Percentiles rank a stretch among this genome's conserved stretches.
These are phyloP conservation scores for Sinodicranocentrus sp. DNA, from an alignment of 2,888 invertebrate species.

Conservation along the genomic window DNA sequence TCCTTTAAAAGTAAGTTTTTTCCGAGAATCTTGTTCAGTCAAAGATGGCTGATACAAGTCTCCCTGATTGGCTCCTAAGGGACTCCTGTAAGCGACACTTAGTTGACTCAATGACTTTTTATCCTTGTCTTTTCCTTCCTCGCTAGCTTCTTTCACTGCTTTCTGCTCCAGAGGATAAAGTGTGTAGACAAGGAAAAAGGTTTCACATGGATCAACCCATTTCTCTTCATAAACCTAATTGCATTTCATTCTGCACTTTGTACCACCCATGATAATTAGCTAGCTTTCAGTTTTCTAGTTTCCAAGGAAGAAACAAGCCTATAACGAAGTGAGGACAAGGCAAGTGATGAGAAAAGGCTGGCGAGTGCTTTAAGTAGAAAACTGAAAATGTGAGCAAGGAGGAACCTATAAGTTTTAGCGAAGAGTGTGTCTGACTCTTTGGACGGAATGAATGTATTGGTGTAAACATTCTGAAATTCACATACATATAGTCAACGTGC, in stretches of 20 bases:
- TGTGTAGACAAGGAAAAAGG: slow-evolving; percentile 25
- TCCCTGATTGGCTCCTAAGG: slow-evolving; percentile 65
- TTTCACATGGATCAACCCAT: slow-evolving; percentile 67
- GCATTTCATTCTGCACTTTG: slow-evolving; percentile 76
- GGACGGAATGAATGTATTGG: slow-evolving; percentile 25
- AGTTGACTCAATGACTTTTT: slow-evolving; percentile 71
- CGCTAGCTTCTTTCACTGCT: slow-evolving; percentile 29
- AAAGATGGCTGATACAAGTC: slow-evolving; percentile 32
- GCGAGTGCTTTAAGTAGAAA: slow-evolving; percentile 20
- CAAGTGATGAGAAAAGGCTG: slow-evolving; percentile 28
- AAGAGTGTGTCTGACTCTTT: slow-evolving; percentile 33
- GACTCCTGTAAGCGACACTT: slow-evolving; percentile 71
- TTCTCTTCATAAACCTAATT: slow-evolving; percentile 76
- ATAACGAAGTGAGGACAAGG: neutral
- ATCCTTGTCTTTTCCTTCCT: slow-evolving; percentile 44
- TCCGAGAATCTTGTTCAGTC: no score
- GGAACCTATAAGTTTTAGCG: neutral
- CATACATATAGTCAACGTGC: neutral
- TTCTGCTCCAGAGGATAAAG: slow-evolving; percentile 7
- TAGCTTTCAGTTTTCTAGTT: slow-evolving; percentile 31
- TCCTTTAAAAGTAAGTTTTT: no score
- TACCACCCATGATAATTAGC: slow-evolving; percentile 73
- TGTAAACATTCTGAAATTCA: slow-evolving; percentile 12
- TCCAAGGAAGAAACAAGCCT: slow-evolving; percentile 16
- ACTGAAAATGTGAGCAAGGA: slow-evolving; percentile 9